Percentiles rank a stretch among this genome's conserved stretches.
These are phyloP conservation scores for Drosophila parabipectinata DNA, from an alignment of 1,140 invertebrate genomes.

Conservation along the genomic window DNA sequence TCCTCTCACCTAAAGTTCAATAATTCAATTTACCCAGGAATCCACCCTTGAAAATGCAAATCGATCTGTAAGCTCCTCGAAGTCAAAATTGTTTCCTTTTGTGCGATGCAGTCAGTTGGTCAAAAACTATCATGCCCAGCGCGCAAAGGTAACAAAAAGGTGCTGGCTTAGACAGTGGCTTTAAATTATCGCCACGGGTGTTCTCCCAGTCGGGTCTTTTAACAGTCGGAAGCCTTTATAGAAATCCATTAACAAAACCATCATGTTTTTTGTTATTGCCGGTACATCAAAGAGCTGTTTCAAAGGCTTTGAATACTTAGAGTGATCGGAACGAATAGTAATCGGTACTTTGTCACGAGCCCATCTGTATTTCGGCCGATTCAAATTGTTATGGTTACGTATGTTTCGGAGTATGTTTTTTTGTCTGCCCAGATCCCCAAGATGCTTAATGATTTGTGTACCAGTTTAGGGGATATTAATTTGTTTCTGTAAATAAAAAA, in stretches of 20 bases:
- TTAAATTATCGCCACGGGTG: constrained; percentile 62
- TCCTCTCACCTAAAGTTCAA: neutral
- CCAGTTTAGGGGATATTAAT: constrained; percentile 46
- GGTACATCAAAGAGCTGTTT: constrained; percentile 46
- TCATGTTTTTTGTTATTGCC: constrained; percentile 53
- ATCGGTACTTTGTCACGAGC: constrained; percentile 50
- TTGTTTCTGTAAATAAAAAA: constrained; percentile 42
- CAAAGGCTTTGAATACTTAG: constrained; percentile 43
- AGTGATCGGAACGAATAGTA: constrained; percentile 47
- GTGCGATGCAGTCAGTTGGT: constrained; percentile 19
- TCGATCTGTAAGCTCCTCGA: constrained; percentile 6
- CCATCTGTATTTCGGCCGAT: constrained; percentile 38
- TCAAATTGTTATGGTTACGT: constrained; percentile 33
- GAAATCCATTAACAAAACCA: constrained; percentile 64
- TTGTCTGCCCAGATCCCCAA: constrained; percentile 17
- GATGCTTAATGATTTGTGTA: constrained; percentile 42
- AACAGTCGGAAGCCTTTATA: constrained; percentile 58
- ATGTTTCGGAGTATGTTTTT: constrained; percentile 10
- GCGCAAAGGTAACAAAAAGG: constrained; percentile 45
- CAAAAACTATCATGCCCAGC: constrained; percentile 29
- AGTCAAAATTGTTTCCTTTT: constrained; percentile 1
- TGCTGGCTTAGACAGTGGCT: constrained; percentile 50
- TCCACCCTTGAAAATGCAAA: neutral
- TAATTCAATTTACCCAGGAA: neutral
- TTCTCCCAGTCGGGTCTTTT: constrained; percentile 47